Evolutionary conservation across 2,797 vertebrate genomes (phyloP).

Genomic region (Novumbra hubbsi): DNA sequence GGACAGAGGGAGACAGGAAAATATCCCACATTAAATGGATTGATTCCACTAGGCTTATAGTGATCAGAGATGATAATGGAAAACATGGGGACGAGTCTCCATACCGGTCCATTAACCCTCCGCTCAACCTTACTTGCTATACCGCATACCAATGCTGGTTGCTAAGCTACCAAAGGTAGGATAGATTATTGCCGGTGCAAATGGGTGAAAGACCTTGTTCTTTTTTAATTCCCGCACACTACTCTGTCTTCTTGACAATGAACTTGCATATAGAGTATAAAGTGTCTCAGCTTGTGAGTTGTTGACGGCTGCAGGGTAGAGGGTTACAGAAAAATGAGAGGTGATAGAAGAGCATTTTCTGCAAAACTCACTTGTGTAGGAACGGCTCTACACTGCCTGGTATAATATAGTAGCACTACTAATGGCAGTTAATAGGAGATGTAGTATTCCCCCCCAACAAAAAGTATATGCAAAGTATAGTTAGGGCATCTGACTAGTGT

Average conservation of each 20-base stretch:
- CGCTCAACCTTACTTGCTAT: conserved; percentile 6
- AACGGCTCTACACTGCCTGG: background rate
- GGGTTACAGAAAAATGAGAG: background rate
- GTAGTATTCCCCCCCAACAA: background rate
- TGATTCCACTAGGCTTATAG: conserved; percentile 43
- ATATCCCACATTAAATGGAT: conserved; percentile 53
- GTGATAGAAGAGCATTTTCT: background rate
- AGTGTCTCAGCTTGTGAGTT: background rate
- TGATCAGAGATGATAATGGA: conserved; percentile 43
- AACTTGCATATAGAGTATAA: background rate
- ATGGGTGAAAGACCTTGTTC: background rate
- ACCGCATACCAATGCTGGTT: conserved; percentile 12
- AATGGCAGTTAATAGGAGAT: background rate
- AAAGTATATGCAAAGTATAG: too few species aligned
- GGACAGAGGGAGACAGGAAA: conserved; percentile 24
- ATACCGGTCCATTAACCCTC: conserved; percentile 14
- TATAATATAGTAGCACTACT: background rate
- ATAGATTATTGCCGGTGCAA: conserved; percentile 1
- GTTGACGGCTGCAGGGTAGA: background rate
- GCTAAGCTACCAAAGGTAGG: conserved; percentile 20
- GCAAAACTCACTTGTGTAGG: background rate
- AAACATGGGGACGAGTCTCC: conserved; percentile 29
- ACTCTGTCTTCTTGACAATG: background rate
- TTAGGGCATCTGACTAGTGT: too few species aligned
- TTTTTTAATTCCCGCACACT: conserved; percentile 4